Conservation (phyloP, 2,113 vertebrate genomes). For the Trematocara marginatum region DNA sequence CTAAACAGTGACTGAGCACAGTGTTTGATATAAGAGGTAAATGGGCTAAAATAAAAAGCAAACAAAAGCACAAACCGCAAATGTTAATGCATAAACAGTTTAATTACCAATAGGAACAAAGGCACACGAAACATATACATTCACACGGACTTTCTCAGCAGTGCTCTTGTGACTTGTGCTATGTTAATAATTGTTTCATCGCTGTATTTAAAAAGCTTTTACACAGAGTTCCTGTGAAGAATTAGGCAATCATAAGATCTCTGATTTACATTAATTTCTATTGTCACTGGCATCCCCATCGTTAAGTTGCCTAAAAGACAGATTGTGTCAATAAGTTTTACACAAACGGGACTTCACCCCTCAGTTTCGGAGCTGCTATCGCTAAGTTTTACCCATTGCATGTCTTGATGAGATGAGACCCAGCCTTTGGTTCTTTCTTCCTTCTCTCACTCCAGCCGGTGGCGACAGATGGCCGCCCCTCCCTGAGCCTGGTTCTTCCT, state of each 20-base stretch:
- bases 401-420: not conserved
- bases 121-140: rapidly evolving
- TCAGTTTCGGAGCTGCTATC: rapidly evolving
- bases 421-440: not conserved
- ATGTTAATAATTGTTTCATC: not conserved
- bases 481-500: not conserved
- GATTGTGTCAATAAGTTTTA: not conserved
- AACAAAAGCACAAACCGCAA: not conserved
- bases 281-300: not conserved
- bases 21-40: not conserved
- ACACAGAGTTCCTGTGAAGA: not conserved
- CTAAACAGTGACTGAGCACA: not conserved
- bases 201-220: not conserved
- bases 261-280: not conserved
- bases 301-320: not conserved
- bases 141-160: not conserved
- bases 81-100: not conserved
- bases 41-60: not conserved
- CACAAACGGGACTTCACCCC: not conserved
- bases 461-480: not conserved
- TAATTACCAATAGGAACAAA: not conserved
- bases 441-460: not conserved
- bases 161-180: not conserved
- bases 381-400: not conserved
- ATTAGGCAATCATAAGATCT: not conserved